phyloP scores from a whole-genome alignment of 2,888 invertebrate species.

The Meiosimyza platycephala region DNA sequence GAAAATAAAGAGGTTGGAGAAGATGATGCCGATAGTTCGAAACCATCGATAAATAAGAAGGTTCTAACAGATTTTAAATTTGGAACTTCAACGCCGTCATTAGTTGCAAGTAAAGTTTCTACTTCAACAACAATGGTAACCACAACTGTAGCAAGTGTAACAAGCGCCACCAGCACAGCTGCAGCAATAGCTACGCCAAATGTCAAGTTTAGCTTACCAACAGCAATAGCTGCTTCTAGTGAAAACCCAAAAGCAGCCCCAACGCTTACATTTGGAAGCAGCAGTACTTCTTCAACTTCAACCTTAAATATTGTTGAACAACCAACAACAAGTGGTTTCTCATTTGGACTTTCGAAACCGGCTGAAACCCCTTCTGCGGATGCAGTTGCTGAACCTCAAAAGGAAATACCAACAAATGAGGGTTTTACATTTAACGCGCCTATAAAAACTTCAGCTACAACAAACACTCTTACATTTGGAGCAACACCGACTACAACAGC shows the following conservation, averaged over 20 bases:
- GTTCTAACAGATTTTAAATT: conserved; percentile 47
- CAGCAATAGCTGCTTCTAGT: conserved; percentile 24
- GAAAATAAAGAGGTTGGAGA: conserved; percentile 29
- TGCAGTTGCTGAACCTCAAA: conserved; percentile 25
- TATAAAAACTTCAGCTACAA: conserved; percentile 8
- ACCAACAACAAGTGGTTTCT: conserved; percentile 44
- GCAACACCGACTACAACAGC: conserved; percentile 26
- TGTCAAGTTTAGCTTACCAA: conserved; percentile 48
- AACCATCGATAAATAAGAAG: neutral
- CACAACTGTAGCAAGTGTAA: conserved; percentile 38
- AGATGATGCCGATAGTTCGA: conserved; percentile 44
- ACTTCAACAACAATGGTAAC: conserved; percentile 37
- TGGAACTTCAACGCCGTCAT: conserved; percentile 30
- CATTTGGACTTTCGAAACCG: conserved; percentile 41
- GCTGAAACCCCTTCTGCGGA: conserved; percentile 31
- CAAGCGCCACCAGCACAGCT: conserved; percentile 41
- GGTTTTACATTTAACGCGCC: neutral
- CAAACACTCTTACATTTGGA: conserved; percentile 32
- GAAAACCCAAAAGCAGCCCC: conserved; percentile 33
- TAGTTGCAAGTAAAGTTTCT: conserved; percentile 13
- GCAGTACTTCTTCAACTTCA: conserved; percentile 30
- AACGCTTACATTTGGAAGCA: conserved; percentile 21
- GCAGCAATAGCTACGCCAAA: conserved; percentile 36
- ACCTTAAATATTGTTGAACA: conserved; percentile 35
- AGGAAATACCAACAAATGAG: neutral